Evolutionary conservation across 2,113 vertebrate species (phyloP).

Genomic region (Phylloscopus trochilus): DNA sequence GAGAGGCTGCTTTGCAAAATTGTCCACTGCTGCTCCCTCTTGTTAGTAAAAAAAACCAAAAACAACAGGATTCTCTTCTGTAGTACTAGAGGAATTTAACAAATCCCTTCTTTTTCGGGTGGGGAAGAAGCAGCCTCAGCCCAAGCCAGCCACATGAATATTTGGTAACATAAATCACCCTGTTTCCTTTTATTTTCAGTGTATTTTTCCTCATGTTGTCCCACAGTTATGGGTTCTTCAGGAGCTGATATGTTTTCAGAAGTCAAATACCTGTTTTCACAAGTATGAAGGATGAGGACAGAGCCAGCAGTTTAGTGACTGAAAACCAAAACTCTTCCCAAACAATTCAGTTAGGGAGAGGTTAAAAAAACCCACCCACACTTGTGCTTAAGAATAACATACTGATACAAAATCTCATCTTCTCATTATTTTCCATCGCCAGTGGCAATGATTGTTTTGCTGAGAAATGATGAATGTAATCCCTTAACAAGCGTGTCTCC

Average conservation of each 20-base stretch:
- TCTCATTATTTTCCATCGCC: not conserved
- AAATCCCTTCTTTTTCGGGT: fast-evolving
- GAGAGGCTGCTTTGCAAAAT: not conserved
- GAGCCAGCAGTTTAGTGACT: not conserved
- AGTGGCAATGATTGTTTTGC: not conserved
- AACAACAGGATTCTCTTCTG: not conserved
- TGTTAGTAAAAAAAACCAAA: not conserved
- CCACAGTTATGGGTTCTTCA: not conserved
- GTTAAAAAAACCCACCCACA: not conserved
- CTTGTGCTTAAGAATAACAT: not conserved
- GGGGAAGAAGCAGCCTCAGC: not conserved
- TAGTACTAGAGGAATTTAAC: not conserved
- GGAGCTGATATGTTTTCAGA: not conserved
- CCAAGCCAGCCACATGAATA: not conserved
- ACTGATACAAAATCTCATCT: not conserved
- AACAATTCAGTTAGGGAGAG: not conserved
- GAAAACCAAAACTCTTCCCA: not conserved
- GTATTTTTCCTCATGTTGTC: not conserved
- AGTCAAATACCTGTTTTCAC: not conserved
- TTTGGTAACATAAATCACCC: too few relatives aligned
- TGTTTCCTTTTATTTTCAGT: not conserved
- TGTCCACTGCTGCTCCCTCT: not conserved
- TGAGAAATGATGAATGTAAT: not conserved
- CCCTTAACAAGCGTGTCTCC: not conserved
- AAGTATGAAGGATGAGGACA: not conserved